Evolutionary conservation across 2,888 invertebrate genomes (phyloP), one percentile per base, ranked within the genome.

Genomic region (Eledona agricola): DNA sequence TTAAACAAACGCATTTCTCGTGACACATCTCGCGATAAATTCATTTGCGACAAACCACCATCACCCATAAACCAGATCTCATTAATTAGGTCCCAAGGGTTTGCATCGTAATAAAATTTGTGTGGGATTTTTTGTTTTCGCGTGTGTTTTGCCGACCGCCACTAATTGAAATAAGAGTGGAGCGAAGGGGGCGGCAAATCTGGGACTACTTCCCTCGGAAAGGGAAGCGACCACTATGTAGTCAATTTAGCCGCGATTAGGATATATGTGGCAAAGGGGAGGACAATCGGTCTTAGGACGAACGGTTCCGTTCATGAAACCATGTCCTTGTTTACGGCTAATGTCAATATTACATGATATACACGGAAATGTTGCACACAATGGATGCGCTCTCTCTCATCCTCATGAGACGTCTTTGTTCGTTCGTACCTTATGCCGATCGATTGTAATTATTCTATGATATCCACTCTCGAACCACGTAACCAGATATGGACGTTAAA

Each of bases 211-310:
- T 15, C 26, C 34, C 34, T 12, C 20, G 19, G 11, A 20, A 15
- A 16, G 32, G 32, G 11, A 37, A 22, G 23, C 37, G 6, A 22
- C 16, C 23, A 25, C 43, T 13, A 10, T 31, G 43, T 25, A 53
- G 40, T 46, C 54, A 54, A 43, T 49, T 54, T 37, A 34, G 38
- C 32, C 25, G n/a, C 10, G 54, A 54, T 54, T 49, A 49, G 54
- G 47, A 54, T 54, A 19, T 54, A 54, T 49, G 54, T 42, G 29
- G 28, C 40, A 17, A 22, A 40, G 28, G 53, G 54, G 49, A 51
- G 35, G 43, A 54, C 54, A 54, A 54, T 28, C 32, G 43, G 37
- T 37, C 34, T 25, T 40, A 7, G 46, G n/a, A 12, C 9, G 34
- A 19, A 35, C 35, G 26, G 32, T 23, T 29, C 32, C 29, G 32